Evolutionary conservation across 1,140 invertebrate species (phyloP), one percentile per base, ranked within the genome.

Genomic region (Branchinecta lynchi): DNA sequence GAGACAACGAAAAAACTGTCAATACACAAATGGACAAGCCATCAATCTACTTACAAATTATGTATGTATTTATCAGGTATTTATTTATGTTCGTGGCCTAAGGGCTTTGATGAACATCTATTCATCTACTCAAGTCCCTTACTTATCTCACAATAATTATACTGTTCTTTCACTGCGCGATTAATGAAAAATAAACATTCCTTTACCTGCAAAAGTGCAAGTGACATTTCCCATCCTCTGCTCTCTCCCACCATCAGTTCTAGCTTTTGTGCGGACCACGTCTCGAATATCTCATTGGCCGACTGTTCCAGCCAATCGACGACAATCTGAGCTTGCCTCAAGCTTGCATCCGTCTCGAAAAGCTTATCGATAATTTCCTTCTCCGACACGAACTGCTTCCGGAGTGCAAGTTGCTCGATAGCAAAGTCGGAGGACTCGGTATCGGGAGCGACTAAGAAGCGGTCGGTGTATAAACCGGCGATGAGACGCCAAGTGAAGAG

Each of bases 281-380:
- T 12, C 12, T 60, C 17, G 12, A 20, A 60, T 1, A 12, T 6
- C 17, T 60, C 51, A 15, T 15, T 15, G 17, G 51, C 51, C 51
- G 51, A 15, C 51, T 15, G 17, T 60, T 60, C 51, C 51, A 60
- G 17, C 51, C 51, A 60, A 20, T 60, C 51, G 17, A 60, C 17
- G 17, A 60, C 51, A 3, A 60, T 15, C 17, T 60, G 51, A 60
- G 51, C 51, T 60, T 60, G 51, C 12, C 51, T 12, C 12, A 60
- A 15, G 12, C 17, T 12, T 15, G 51, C 17, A 60, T 60, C 51
- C 1, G 51, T 15, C 51, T 60, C 12, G 12, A 60, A 12, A 12
- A 60, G 17, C 12, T 60, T 12, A 60, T 60, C 51, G 17, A 60
- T 60, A 20, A 60, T 60, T 60, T 60, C 51, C 51, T 60, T 60